Evolutionary conservation across 37 sponge, comb jelly and placozoan species (phyloP).

Genomic region (Halichondria panicea): DNA sequence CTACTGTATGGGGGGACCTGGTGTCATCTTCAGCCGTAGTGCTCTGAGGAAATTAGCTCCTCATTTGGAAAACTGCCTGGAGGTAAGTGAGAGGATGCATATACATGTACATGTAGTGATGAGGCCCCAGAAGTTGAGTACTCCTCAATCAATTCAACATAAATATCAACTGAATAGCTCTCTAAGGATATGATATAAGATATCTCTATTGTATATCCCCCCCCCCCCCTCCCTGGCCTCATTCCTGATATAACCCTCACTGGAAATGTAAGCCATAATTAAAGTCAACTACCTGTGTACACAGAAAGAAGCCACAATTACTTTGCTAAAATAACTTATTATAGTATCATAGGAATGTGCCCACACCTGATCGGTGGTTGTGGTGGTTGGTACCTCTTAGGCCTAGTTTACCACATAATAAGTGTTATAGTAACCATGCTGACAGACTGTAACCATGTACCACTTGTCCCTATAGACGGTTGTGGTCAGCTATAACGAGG

Average conservation of each 20-base stretch:
- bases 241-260: too few species aligned
- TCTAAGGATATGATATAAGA: not conserved
- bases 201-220: conserved; percentile 3
- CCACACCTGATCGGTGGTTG: too few species aligned
- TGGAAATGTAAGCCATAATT: too few species aligned
- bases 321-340: too few species aligned
- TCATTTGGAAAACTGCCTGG: conserved; percentile 50
- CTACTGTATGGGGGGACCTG: conserved; percentile 88
- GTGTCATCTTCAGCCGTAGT: conserved; percentile 66
- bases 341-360: too few species aligned
- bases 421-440: too few species aligned
- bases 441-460: too few species aligned
- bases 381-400: too few species aligned
- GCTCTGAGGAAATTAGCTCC: conserved; percentile 57
- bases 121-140: too few species aligned
- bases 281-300: too few species aligned
- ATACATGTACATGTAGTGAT: not conserved
- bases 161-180: not conserved
- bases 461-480: conserved; percentile 13
- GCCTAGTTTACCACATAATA: too few species aligned
- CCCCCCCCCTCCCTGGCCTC: conserved; percentile 12
- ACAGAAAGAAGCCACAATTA: too few species aligned
- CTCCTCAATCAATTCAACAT: not conserved
- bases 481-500: conserved; percentile 55
- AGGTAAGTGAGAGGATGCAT: conserved; percentile 12